These are phyloP conservation scores for Rugalucina vietnamica DNA, from an alignment of 2,888 invertebrate genomes.

Conservation along the genomic window DNA sequence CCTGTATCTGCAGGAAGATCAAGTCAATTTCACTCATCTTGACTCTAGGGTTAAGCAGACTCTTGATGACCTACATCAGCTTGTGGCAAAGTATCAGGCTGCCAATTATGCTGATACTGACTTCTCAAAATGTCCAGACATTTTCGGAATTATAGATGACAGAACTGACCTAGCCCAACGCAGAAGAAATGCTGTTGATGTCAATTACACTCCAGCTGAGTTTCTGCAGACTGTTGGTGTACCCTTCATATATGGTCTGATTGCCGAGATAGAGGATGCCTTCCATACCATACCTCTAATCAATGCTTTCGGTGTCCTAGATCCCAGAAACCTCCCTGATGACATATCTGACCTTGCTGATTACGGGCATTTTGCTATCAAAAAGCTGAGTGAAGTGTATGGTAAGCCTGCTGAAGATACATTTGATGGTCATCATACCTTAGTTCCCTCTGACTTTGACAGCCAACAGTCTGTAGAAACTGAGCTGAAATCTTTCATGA, in stretches of 20 bases:
- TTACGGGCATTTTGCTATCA: too few relatives aligned
- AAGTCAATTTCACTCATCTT: slow-evolving; percentile 25
- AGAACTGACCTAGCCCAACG: not conserved
- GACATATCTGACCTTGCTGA: too few relatives aligned
- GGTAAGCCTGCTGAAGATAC: too few relatives aligned
- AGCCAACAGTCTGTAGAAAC: too few relatives aligned
- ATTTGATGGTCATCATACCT: too few relatives aligned
- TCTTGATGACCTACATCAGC: not conserved
- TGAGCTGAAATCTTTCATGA: too few relatives aligned
- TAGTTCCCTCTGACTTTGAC: too few relatives aligned
- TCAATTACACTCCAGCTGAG: not conserved
- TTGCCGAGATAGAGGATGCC: not conserved
- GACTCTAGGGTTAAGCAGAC: not conserved
- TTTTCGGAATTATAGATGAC: too few relatives aligned
- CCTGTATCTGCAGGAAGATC: slow-evolving; percentile 22
- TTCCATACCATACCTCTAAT: not conserved
- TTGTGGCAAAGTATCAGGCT: not conserved
- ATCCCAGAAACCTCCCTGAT: not conserved
- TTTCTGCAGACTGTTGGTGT: not conserved
- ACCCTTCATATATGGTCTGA: not conserved
- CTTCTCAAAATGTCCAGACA: not conserved
- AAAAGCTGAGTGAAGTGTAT: too few relatives aligned
- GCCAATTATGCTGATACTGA: not conserved
- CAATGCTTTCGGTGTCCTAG: not conserved
- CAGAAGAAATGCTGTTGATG: not conserved